A percentile compares a stretch with the other conserved stretches of the same genome.
phyloP scores from a whole-genome alignment of 2,797 vertebrate species.

The Lacerta agilis region DNA sequence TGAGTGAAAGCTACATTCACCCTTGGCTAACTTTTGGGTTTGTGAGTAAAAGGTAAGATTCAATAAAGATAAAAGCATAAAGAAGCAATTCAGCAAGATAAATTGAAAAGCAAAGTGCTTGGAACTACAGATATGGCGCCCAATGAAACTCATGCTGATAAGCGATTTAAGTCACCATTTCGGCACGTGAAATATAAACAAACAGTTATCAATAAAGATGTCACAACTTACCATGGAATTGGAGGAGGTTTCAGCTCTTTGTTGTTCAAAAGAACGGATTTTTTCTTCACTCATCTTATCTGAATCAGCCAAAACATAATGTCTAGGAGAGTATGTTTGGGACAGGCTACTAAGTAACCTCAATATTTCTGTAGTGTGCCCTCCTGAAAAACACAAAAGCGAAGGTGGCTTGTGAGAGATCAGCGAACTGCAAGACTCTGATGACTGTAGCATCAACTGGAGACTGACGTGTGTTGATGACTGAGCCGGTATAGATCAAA shows the following conservation, averaged over 20 bases:
- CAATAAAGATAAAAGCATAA: background rate
- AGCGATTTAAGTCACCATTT: conserved; percentile 13
- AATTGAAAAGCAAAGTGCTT: background rate
- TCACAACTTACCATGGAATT: conserved; percentile 77
- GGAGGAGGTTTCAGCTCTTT: conserved; percentile 62
- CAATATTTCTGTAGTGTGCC: conserved; percentile 93
- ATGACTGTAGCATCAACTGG: background rate
- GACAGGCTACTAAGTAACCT: conserved; percentile 86
- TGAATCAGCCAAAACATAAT: conserved; percentile 91
- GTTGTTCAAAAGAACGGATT: conserved; percentile 84
- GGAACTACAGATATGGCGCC: background rate
- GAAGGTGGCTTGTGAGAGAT: conserved; percentile 10
- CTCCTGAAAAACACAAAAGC: conserved; percentile 79
- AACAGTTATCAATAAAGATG: conserved; percentile 29
- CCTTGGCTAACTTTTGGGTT: background rate
- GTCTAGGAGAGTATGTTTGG: conserved; percentile 83
- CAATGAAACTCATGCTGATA: conserved; percentile 15
- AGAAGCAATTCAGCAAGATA: background rate
- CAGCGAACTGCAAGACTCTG: fast-evolving
- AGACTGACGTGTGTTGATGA: background rate
- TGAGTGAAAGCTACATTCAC: no score
- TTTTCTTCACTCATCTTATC: conserved; percentile 93
- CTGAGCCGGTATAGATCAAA: background rate
- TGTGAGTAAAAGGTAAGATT: background rate
- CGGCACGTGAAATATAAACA: background rate